These are phyloP conservation scores for Leucoma salicis DNA, from an alignment of 2,888 invertebrate genomes.

Conservation along the genomic window DNA sequence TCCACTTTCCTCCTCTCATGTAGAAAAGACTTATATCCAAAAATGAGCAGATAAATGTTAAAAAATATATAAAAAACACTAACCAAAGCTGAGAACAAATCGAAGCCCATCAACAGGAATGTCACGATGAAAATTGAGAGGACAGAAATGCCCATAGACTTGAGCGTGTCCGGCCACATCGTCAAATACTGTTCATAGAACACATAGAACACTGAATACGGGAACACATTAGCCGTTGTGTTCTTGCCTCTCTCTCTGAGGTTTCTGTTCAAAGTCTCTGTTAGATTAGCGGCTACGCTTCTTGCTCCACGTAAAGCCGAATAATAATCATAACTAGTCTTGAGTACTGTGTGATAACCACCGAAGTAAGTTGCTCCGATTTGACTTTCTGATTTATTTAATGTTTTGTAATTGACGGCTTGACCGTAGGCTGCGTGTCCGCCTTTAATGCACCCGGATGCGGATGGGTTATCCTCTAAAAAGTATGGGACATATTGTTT, in stretches of 20 bases:
- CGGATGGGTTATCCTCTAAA: constrained; percentile 89
- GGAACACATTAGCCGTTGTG: constrained; percentile 86
- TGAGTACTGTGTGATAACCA: constrained; percentile 94
- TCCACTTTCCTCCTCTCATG: no score
- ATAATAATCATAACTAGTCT: constrained; percentile 95
- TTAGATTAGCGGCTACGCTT: constrained; percentile 90
- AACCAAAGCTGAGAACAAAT: constrained; percentile 91
- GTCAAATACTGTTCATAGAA: constrained; percentile 99
- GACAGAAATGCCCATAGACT: constrained; percentile 93
- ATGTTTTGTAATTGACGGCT: constrained; percentile 84
- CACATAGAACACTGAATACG: constrained; percentile 97
- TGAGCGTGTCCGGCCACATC: constrained; percentile 95
- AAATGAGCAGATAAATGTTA: no score
- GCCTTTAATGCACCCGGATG: constrained; percentile 87
- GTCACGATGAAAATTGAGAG: constrained; percentile 97
- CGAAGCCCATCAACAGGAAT: constrained; percentile 95
- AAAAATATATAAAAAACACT: constrained; percentile 30
- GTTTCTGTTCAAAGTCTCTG: constrained; percentile 81
- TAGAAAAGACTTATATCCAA: no score
- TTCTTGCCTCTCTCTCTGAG: constrained; percentile 70
- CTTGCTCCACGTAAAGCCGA: constrained; percentile 92
- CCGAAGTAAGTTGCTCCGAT: constrained; percentile 91
- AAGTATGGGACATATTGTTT: constrained; percentile 90
- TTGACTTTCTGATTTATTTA: constrained; percentile 43
- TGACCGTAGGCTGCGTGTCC: constrained; percentile 92